These are phyloP conservation scores for Phataginus tricuspis DNA, from an alignment of 2,797 vertebrate species.

Conservation along the genomic window DNA sequence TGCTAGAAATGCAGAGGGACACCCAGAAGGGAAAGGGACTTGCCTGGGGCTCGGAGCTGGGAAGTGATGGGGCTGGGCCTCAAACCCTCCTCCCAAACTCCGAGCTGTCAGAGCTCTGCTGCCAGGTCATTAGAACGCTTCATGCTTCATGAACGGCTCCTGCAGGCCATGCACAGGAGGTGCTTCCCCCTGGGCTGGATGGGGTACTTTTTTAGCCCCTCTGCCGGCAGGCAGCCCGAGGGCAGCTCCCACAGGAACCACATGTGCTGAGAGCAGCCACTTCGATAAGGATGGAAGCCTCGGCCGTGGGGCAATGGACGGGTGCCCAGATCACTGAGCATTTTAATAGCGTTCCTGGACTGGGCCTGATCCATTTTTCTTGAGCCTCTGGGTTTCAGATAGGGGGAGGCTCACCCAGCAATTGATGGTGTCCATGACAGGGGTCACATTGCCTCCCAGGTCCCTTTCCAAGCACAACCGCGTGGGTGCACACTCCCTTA, in stretches of 20 bases:
- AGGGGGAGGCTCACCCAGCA: slow-evolving; percentile 51
- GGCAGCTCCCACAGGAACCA: neutral
- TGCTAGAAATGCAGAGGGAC: neutral
- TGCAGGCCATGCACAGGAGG: neutral
- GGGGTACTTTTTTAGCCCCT: neutral
- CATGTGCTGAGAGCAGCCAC: neutral
- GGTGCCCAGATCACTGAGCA: neutral
- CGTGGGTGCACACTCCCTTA: rapidly evolving
- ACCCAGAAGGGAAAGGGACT: neutral
- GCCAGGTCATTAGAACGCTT: neutral
- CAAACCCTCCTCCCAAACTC: neutral
- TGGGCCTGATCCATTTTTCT: slow-evolving; percentile 74
- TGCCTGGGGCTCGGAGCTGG: neutral
- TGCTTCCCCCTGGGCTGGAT: neutral
- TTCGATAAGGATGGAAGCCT: neutral
- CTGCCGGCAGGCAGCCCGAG: neutral
- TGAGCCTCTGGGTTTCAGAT: slow-evolving; percentile 70
- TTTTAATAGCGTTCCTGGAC: slow-evolving; percentile 60
- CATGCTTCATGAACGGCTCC: rapidly evolving
- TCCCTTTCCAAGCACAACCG: neutral
- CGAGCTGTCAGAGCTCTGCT: neutral
- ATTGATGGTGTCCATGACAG: slow-evolving; percentile 45
- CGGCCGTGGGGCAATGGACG: rapidly evolving
- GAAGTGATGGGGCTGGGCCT: neutral
- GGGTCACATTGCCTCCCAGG: neutral